These are phyloP conservation scores for Pholis gunnellus DNA, from an alignment of 2,113 vertebrate genomes.

Conservation along the genomic window DNA sequence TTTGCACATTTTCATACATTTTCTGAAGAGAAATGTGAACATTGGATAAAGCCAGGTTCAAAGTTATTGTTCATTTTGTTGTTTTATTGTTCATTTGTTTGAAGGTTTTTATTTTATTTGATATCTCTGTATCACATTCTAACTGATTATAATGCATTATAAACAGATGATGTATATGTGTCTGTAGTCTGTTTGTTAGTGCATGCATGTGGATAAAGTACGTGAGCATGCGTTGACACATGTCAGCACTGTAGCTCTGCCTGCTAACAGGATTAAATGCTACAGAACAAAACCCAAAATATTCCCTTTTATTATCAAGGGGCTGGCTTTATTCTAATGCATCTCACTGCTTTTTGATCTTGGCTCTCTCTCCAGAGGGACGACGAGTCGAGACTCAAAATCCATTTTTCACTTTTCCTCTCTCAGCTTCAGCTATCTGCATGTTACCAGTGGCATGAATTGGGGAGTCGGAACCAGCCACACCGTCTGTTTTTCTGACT, in stretches of 20 bases:
- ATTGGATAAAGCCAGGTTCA: not conserved
- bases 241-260: constrained; percentile 19
- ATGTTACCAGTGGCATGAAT: constrained; percentile 16
- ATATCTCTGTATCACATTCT: too few relatives aligned
- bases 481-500: not conserved
- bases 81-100: not conserved
- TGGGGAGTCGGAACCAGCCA: not conserved
- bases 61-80: not conserved
- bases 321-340: constrained; percentile 64
- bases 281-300: constrained; percentile 69
- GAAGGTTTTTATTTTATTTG: too few relatives aligned
- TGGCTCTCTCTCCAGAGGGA: constrained; percentile 42
- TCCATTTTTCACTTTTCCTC: constrained; percentile 54
- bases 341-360: constrained; percentile 72
- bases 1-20: not conserved
- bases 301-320: constrained; percentile 77
- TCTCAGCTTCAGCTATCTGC: constrained; percentile 39
- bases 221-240: constrained; percentile 30
- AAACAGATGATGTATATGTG: not conserved
- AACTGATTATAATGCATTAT: not conserved
- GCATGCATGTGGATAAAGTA: not conserved
- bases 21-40: not conserved
- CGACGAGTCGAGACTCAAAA: constrained; percentile 48
- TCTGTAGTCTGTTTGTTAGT: constrained; percentile 16
- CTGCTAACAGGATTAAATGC: constrained; percentile 39